Conservation (phyloP, 1,140 invertebrate genomes). For the Thaumetopoea pityocampa region DNA sequence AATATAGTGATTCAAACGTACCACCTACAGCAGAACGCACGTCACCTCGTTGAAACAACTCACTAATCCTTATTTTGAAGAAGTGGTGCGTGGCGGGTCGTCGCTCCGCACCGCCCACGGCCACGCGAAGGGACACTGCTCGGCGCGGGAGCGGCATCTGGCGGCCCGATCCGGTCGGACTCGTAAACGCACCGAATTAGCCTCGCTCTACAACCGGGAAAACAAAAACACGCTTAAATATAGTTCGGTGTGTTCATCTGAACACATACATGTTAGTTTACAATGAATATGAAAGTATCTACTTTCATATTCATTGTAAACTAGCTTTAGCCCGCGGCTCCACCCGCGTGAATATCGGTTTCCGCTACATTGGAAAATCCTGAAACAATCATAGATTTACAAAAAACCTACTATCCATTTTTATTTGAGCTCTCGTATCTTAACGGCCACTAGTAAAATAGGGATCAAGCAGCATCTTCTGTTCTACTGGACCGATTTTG, state of each 20-base stretch:
- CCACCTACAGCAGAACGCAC: no score
- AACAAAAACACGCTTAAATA: constrained; percentile 56
- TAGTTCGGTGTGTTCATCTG: constrained; percentile 38
- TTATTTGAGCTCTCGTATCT: neutral
- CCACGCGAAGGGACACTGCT: constrained; percentile 43
- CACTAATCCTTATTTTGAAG: neutral
- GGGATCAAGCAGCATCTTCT: no score
- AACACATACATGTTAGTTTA: constrained; percentile 16
- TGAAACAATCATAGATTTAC: no score
- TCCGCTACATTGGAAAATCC: no score
- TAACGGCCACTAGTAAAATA: no score
- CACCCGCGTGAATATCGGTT: no score
- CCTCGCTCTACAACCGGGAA: constrained; percentile 33
- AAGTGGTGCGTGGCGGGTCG: constrained; percentile 14
- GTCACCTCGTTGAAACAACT: no score
- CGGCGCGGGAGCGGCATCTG: constrained; percentile 61
- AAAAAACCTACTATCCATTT: neutral
- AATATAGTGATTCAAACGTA: no score
- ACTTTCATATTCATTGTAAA: no score
- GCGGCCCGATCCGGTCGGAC: constrained; percentile 42
- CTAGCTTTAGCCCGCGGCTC: no score
- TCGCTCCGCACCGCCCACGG: constrained; percentile 28
- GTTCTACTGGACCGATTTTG: no score
- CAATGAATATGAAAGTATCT: no score
- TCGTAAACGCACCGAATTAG: constrained; percentile 67